phyloP scores from a whole-genome alignment of 2,113 vertebrate genomes.

The Laterallus jamaicensis region DNA sequence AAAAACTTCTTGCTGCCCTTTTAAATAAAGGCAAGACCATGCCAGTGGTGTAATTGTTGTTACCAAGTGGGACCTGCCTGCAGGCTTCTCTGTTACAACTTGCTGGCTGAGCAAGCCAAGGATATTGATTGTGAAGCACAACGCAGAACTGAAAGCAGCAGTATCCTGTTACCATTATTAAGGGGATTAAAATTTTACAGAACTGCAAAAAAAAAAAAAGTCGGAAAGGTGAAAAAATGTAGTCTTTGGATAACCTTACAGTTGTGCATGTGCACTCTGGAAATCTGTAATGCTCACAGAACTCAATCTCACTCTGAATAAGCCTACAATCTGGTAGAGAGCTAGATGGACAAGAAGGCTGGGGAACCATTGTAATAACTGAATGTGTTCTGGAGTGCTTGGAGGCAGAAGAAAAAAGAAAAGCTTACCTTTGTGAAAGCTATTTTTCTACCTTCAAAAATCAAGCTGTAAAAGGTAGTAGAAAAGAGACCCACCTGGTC shows the following conservation, averaged over 20 bases:
- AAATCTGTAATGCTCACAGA: background rate
- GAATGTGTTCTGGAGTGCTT: background rate
- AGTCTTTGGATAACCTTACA: background rate
- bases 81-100: no score
- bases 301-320: background rate
- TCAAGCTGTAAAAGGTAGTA: background rate
- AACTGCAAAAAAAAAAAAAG: background rate
- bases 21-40: background rate
- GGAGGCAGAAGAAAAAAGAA: background rate
- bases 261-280: accelerated
- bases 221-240: background rate
- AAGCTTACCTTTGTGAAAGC: background rate
- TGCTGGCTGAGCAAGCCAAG: background rate
- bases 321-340: background rate
- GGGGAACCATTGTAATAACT: background rate
- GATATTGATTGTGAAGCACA: background rate
- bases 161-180: background rate
- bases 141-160: accelerated
- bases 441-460: background rate
- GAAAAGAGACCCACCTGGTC: background rate
- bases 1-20: background rate
- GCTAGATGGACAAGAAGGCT: background rate
- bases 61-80: background rate
- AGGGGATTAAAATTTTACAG: background rate
- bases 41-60: accelerated